Conservation (phyloP, 2,888 invertebrate species). For the Icerya purchasi region DNA sequence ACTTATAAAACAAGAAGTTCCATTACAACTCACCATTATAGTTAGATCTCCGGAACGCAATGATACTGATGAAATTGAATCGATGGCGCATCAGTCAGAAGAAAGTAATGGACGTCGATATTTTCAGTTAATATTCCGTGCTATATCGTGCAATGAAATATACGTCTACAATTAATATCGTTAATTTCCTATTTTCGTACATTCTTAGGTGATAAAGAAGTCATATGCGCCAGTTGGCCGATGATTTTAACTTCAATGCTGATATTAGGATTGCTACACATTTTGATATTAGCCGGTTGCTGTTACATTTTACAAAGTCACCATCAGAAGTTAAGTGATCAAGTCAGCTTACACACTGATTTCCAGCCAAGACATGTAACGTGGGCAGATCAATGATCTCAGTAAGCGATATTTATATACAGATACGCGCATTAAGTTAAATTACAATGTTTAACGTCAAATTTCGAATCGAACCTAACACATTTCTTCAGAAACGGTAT, state of each 20-base stretch:
- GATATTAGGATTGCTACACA: conserved; percentile 20
- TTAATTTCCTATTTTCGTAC: no score
- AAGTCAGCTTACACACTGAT: conserved; percentile 18
- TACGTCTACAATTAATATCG: no score
- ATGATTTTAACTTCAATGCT: conserved; percentile 18
- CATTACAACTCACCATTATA: conserved; percentile 34
- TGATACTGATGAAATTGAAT: background rate
- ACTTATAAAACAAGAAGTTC: conserved; percentile 25
- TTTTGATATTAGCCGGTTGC: conserved; percentile 19
- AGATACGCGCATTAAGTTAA: no score
- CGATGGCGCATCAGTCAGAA: background rate
- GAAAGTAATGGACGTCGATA: background rate
- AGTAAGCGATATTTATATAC: no score
- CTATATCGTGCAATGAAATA: no score
- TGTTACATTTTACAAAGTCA: conserved; percentile 18
- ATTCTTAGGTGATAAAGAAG: conserved; percentile 4
- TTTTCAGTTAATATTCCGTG: no score
- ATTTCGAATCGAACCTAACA: no score
- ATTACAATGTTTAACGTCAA: no score
- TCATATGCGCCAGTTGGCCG: conserved; percentile 19
- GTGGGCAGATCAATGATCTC: conserved; percentile 16
- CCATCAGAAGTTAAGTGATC: conserved; percentile 16
- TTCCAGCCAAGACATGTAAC: conserved; percentile 18
- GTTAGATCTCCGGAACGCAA: conserved; percentile 23
- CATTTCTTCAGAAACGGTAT: no score